Conservation (phyloP, 2,888 invertebrate genomes). For the Cerceris ruficornis region DNA sequence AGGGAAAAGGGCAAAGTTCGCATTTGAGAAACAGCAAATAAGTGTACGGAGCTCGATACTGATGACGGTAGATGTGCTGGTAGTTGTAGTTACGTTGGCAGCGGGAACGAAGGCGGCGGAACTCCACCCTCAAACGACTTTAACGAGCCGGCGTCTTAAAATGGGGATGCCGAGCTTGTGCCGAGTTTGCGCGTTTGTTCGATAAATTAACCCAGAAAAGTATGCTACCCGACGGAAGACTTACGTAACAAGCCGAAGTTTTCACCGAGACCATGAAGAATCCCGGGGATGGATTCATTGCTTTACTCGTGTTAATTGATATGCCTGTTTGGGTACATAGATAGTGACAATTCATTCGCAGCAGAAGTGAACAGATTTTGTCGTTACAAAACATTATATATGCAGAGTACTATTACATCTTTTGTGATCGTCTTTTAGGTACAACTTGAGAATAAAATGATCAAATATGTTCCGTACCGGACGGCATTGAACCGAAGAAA, state of each 20-base stretch:
- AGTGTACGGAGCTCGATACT: conserved; percentile 14
- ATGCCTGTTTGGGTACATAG: background rate
- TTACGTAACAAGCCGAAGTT: conserved; percentile 59
- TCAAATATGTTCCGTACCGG: too few species aligned
- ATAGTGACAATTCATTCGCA: background rate
- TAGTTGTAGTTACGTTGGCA: conserved; percentile 35
- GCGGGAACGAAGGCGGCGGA: conserved; percentile 55
- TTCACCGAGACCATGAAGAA: conserved; percentile 23
- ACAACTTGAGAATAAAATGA: too few species aligned
- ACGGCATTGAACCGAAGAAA: too few species aligned
- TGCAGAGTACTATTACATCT: too few species aligned
- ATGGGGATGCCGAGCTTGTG: conserved; percentile 68
- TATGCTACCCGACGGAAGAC: conserved; percentile 36
- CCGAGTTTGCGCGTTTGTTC: conserved; percentile 71
- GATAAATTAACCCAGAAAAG: conserved; percentile 75
- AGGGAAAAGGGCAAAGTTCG: conserved; percentile 44
- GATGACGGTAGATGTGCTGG: conserved; percentile 7
- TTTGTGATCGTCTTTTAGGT: too few species aligned
- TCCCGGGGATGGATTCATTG: conserved; percentile 36
- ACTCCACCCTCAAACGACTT: conserved; percentile 74
- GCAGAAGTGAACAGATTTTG: too few species aligned
- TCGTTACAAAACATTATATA: too few species aligned
- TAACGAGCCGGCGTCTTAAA: conserved; percentile 76
- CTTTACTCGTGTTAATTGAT: conserved; percentile 13
- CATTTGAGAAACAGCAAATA: conserved; percentile 57